A percentile compares a stretch with the other conserved stretches of the same genome.
phyloP scores from a whole-genome alignment of 1,140 invertebrate species.

The Palaemon carinicauda region DNA sequence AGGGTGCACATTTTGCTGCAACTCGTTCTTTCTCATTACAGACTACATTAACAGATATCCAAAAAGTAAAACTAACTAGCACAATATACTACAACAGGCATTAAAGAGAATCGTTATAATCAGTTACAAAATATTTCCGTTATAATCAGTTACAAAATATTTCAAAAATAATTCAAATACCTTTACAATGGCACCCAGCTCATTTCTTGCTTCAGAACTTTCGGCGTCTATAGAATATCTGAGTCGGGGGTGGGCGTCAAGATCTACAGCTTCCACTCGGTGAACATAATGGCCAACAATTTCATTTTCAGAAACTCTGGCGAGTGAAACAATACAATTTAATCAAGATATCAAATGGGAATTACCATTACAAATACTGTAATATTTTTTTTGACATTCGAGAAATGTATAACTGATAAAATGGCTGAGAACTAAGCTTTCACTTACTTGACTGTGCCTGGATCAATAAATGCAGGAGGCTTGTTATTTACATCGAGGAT shows the following conservation, averaged over 20 bases:
- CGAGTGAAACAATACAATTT: neutral
- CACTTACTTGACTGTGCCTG: constrained; percentile 74
- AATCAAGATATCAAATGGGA: neutral
- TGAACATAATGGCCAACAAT: constrained; percentile 39
- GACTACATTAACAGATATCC: too few species aligned
- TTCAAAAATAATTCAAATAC: constrained; percentile 19
- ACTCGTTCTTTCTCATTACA: too few species aligned
- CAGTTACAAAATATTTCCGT: too few species aligned
- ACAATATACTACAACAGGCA: too few species aligned
- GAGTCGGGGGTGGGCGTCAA: constrained; percentile 57
- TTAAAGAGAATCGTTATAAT: too few species aligned
- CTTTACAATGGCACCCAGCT: constrained; percentile 70
- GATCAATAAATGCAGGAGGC: constrained; percentile 76
- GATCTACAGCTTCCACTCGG: constrained; percentile 57
- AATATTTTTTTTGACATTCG: neutral
- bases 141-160: too few species aligned
- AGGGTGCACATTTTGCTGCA: too few species aligned
- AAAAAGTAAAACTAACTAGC: too few species aligned
- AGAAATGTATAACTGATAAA: neutral
- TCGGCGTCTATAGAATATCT: constrained; percentile 68
- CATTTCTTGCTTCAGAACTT: constrained; percentile 79
- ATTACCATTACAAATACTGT: neutral
- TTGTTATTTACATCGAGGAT: constrained; percentile 94
- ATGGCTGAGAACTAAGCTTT: neutral
- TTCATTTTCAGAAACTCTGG: constrained; percentile 50